Percentiles rank a stretch among this genome's conserved stretches.
These are phyloP conservation scores for Uropsilus gracilis DNA, from an alignment of 2,113 vertebrate species.

Conservation along the genomic window DNA sequence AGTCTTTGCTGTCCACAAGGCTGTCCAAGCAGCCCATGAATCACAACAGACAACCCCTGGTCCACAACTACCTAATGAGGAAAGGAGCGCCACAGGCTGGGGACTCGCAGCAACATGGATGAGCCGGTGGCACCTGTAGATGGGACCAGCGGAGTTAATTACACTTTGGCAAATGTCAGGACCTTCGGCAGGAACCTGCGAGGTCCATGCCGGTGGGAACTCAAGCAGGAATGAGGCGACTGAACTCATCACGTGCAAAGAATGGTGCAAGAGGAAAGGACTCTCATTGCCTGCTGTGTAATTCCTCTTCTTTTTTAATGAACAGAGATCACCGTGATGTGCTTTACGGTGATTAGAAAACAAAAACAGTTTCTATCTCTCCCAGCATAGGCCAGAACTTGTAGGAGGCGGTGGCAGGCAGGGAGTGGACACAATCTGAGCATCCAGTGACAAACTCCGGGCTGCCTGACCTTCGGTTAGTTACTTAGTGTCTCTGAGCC, in stretches of 20 bases:
- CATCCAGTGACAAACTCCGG: background rate
- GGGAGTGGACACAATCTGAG: background rate
- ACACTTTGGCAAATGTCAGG: background rate
- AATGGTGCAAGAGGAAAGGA: background rate
- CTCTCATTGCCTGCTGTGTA: background rate
- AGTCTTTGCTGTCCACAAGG: too few relatives aligned
- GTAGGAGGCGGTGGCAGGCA: background rate
- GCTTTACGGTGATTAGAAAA: background rate
- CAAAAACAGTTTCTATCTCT: background rate
- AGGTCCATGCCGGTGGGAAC: background rate
- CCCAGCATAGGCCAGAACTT: background rate
- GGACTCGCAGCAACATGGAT: background rate
- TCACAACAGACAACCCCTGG: too few relatives aligned
- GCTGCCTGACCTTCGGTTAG: background rate
- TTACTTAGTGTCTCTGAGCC: background rate
- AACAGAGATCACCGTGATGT: background rate
- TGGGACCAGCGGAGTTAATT: background rate
- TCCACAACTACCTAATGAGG: background rate
- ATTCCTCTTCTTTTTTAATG: too few relatives aligned
- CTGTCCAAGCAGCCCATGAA: too few relatives aligned
- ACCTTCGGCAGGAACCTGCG: background rate
- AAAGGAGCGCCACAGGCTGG: background rate
- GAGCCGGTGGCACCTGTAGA: background rate
- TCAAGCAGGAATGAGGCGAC: background rate
- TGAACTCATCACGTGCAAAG: background rate